Percentiles rank a stretch among this genome's conserved stretches.
These are phyloP conservation scores for Cynopterus brachyotis DNA, from an alignment of 2,113 vertebrate genomes.

Conservation along the genomic window DNA sequence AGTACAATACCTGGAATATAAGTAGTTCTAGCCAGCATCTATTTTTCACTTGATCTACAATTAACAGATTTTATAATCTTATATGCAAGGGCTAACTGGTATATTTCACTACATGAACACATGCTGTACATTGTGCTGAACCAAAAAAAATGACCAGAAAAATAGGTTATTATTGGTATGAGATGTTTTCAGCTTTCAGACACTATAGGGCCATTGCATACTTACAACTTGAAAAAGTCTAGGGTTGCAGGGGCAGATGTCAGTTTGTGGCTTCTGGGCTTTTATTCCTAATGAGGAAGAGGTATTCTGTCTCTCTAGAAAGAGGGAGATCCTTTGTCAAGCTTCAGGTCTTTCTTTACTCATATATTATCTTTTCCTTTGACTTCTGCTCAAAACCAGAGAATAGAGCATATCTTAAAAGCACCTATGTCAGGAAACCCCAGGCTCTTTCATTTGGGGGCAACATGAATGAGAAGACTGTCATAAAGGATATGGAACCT, in stretches of 20 bases:
- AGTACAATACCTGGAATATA: background rate
- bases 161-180: background rate
- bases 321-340: conserved; percentile 38
- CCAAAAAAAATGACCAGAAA: conserved; percentile 19
- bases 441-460: conserved; percentile 64
- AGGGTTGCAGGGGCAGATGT: background rate
- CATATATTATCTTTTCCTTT: conserved; percentile 67
- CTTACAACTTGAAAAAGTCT: background rate
- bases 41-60: background rate
- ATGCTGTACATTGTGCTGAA: background rate
- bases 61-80: background rate
- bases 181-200: conserved; percentile 22
- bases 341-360: conserved; percentile 52
- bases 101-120: background rate
- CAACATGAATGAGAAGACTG: conserved; percentile 68
- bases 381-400: conserved; percentile 56
- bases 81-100: background rate
- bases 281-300: conserved; percentile 58
- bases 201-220: background rate
- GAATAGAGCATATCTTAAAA: conserved; percentile 63
- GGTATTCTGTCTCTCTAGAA: conserved; percentile 14
- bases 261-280: conserved; percentile 48
- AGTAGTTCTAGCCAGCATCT: background rate
- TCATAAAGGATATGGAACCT: conserved; percentile 61
- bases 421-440: conserved; percentile 48